Evolutionary conservation across 2,888 invertebrate genomes (phyloP), one percentile per base, ranked within the genome.

Genomic region (Coleophora deauratella): DNA sequence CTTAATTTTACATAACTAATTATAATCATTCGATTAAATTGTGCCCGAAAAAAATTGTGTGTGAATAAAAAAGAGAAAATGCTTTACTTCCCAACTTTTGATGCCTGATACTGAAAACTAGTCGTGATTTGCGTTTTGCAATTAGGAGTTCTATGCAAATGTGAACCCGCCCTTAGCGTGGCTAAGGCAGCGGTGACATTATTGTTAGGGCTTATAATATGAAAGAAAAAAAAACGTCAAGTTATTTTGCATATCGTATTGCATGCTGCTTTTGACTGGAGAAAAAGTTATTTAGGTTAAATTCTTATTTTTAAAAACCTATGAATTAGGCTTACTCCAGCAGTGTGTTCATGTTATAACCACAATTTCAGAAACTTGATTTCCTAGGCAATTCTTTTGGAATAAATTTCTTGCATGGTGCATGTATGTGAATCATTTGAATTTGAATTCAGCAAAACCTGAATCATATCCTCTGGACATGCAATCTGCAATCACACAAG

Each of bases 401-500:
- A 3, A 21, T 38, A 15, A 30, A 34, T 27, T 38, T 38, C 10
- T 35, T 27, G 35, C 14, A 37, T 34, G 28, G 27, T 28, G 33
- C 63, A 59, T 62, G 65, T 51, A 46, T 51, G 52, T 49, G 50
- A 60, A 62, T 46, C 49, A 48, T 51, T 52, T 54, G 52, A 52
- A 56, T 65, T 56, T 21, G 21, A 21, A 21, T 21, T 4, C 56
- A 57, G 54, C 57, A 56, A 58, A 58, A 55, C 52, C 56, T 52
- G 51, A 59, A 55, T 58, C 66, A 67, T 56, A 60, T 66, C 62
- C 59, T 52, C 52, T 50, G 43, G 45, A 59, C 74, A 73, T 69
- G 74, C 75, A 57, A 75, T 62, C 63, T 54, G 49, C 63, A 69
- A 61, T 72, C 58, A 57, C 54, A 62, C 60, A 63, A 66, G 61